A percentile compares a stretch with the other conserved stretches of the same genome.
phyloP scores from a whole-genome alignment of 1,140 invertebrate genomes.

The Pseudomyrmex gracilis region DNA sequence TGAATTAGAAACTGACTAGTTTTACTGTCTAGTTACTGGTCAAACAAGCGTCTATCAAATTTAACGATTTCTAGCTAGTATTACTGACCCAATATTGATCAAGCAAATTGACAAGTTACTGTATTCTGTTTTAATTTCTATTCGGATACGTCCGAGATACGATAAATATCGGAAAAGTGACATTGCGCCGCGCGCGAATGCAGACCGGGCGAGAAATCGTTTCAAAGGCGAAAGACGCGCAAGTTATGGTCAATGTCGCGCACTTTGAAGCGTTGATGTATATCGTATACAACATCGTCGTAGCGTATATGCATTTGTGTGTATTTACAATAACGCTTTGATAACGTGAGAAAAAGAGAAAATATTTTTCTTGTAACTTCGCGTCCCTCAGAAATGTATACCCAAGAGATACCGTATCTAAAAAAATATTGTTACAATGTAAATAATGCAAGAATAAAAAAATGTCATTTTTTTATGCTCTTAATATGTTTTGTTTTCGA shows the following conservation, averaged over 20 bases:
- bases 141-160: conserved; percentile 4
- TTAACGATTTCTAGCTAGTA: no score
- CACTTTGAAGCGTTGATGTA: not conserved
- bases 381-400: not conserved
- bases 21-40: no score
- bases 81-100: no score
- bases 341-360: not conserved
- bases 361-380: not conserved
- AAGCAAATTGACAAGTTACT: no score
- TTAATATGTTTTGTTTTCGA: no score
- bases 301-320: not conserved
- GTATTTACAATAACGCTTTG: not conserved
- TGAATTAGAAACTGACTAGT: no score
- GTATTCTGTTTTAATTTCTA: no score
- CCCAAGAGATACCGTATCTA: not conserved
- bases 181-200: not conserved
- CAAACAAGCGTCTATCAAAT: no score
- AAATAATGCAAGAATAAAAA: no score
- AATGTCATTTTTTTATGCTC: no score
- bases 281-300: not conserved
- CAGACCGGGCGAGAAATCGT: not conserved
- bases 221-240: not conserved
- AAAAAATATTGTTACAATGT: not conserved
- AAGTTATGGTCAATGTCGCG: conserved; percentile 1
- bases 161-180: conserved; percentile 50